These are phyloP conservation scores for Hydrocynus forskahlii DNA, from an alignment of 2,797 vertebrate genomes.

Conservation along the genomic window DNA sequence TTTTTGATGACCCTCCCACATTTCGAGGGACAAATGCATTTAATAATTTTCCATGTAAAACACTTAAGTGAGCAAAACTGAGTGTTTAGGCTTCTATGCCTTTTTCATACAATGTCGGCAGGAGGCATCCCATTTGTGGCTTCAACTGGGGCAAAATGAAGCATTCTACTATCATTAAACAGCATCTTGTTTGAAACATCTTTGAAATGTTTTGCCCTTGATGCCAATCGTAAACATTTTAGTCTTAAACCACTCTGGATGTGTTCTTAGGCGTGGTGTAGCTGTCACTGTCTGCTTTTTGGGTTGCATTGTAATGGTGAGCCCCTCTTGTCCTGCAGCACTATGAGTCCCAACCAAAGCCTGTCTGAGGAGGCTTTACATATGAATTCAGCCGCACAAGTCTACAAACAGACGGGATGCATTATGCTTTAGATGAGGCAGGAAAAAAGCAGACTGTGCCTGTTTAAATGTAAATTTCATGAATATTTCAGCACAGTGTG, in stretches of 20 bases:
- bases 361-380: constrained; percentile 19
- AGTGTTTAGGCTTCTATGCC: too few relatives aligned
- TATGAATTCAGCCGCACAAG: constrained; percentile 12
- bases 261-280: background rate
- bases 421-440: background rate
- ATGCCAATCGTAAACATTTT: background rate
- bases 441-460: background rate
- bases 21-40: too few relatives aligned
- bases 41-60: too few relatives aligned
- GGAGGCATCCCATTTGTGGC: too few relatives aligned
- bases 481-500: constrained; percentile 37
- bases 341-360: background rate
- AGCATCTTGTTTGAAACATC: background rate
- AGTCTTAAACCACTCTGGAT: background rate
- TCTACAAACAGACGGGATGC: constrained; percentile 6
- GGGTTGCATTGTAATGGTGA: background rate
- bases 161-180: too few relatives aligned
- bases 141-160: too few relatives aligned
- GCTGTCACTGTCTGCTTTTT: background rate
- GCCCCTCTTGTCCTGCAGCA: constrained; percentile 2
- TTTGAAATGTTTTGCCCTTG: background rate
- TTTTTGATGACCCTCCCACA: too few relatives aligned
- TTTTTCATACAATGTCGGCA: too few relatives aligned
- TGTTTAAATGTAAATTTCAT: constrained; percentile 30
- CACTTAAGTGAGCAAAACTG: too few relatives aligned